A percentile compares a stretch with the other conserved stretches of the same genome.
These are phyloP conservation scores for Gambusia yucatana DNA, from an alignment of 2,797 vertebrate species.

Conservation along the genomic window DNA sequence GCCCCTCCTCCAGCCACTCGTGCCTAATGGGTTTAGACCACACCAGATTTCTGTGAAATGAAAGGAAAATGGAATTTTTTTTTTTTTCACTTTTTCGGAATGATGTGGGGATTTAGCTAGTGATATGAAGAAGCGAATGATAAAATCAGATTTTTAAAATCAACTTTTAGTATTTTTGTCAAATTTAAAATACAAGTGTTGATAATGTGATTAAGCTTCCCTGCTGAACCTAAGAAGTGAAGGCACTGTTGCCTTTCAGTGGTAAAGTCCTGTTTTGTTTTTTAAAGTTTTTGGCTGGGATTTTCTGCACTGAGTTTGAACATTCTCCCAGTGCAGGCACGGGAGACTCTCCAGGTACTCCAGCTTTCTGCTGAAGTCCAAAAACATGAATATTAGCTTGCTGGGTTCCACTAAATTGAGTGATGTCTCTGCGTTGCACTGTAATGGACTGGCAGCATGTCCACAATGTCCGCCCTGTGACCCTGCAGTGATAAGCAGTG, in stretches of 20 bases:
- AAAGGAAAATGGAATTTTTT: background rate
- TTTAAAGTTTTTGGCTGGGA: no score
- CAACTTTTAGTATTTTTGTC: background rate
- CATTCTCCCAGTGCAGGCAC: background rate
- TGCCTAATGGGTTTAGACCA: conserved; percentile 50
- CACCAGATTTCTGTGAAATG: conserved; percentile 58
- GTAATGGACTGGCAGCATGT: background rate
- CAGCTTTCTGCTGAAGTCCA: background rate
- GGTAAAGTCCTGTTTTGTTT: background rate
- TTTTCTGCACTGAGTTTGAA: background rate
- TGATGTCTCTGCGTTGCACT: background rate
- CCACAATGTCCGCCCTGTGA: no score
- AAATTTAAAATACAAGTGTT: background rate
- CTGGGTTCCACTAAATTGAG: background rate
- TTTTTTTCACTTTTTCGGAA: conserved; percentile 17
- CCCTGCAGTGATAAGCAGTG: no score
- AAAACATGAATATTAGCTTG: background rate
- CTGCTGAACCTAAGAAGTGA: background rate
- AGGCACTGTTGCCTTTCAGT: background rate
- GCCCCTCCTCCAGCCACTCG: conserved; percentile 28
- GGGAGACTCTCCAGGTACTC: background rate
- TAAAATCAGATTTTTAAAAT: background rate
- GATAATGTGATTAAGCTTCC: background rate
- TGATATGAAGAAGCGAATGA: conserved; percentile 14
- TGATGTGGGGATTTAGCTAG: conserved; percentile 15